Percentiles rank a stretch among this genome's conserved stretches.
Evolutionary conservation across 2,888 invertebrate genomes (phyloP).

Genomic region (Drosophila macrospina): DNA sequence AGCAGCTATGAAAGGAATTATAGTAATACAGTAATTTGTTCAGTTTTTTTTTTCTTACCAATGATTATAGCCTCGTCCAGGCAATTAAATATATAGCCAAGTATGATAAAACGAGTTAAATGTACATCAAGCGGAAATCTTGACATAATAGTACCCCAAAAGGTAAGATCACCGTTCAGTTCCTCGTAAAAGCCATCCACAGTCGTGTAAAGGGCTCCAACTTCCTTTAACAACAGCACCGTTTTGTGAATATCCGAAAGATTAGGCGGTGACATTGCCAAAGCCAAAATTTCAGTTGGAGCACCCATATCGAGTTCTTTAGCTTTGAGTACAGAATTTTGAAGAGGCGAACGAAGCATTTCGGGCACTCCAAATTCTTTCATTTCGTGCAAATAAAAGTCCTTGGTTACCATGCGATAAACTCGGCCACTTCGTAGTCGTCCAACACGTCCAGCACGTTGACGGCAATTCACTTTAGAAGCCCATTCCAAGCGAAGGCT

Average conservation of each 20-base stretch:
- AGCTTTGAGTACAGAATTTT: slow-evolving; percentile 91
- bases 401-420: slow-evolving; percentile 90
- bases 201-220: slow-evolving; percentile 91
- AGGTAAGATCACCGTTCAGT: slow-evolving; percentile 94
- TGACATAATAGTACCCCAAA: slow-evolving; percentile 93
- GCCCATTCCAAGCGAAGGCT: slow-evolving; percentile 94
- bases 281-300: slow-evolving; percentile 91
- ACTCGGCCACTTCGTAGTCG: slow-evolving; percentile 94
- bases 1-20: slow-evolving; percentile 87
- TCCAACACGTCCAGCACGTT: slow-evolving; percentile 96
- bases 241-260: slow-evolving; percentile 92
- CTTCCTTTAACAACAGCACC: slow-evolving; percentile 92
- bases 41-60: slow-evolving; percentile 83
- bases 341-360: slow-evolving; percentile 92
- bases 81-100: slow-evolving; percentile 94
- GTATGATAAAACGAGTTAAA: slow-evolving; percentile 92
- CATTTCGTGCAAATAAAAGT: slow-evolving; percentile 88
- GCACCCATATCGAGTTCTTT: slow-evolving; percentile 94
- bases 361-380: slow-evolving; percentile 89
- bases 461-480: slow-evolving; percentile 94
- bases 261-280: slow-evolving; percentile 95
- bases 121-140: slow-evolving; percentile 93
- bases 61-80: slow-evolving; percentile 94
- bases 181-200: slow-evolving; percentile 86
- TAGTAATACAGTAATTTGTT: too few relatives aligned